Conservation (phyloP, 2,113 vertebrate species). For the Sardina pilchardus region DNA sequence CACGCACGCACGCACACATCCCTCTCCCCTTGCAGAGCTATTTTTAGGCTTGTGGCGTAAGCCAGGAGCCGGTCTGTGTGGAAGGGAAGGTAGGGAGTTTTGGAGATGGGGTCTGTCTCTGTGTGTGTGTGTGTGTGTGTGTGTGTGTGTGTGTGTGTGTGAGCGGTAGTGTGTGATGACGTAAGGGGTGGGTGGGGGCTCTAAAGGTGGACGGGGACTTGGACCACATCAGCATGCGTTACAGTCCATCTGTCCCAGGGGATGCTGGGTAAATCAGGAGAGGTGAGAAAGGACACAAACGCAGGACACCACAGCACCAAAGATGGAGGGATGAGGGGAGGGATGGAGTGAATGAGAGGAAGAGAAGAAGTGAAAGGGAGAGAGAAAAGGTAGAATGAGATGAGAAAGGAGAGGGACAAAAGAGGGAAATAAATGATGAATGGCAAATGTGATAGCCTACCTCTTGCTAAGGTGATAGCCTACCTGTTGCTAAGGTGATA, state of each 20-base stretch:
- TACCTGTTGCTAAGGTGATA: no score
- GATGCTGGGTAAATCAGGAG: background rate
- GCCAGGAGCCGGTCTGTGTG: background rate
- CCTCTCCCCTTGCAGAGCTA: background rate
- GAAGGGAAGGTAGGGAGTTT: no score
- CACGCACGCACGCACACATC: no score
- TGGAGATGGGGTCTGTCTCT: no score
- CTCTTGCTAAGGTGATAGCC: no score
- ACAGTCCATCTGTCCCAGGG: background rate
- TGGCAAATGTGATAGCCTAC: no score
- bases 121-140: no score
- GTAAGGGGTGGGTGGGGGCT: no score
- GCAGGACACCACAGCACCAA: background rate
- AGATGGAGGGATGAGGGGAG: background rate
- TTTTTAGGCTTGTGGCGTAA: background rate
- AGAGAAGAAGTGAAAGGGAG: background rate
- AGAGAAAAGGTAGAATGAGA: background rate
- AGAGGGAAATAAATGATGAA: background rate
- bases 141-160: no score
- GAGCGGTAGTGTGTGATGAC: no score
- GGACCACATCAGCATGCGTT: background rate
- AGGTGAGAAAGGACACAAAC: background rate
- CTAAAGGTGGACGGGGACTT: background rate
- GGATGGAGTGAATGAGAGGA: background rate
- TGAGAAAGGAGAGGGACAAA: background rate